phyloP scores from a whole-genome alignment of 2,797 vertebrate species.

The Microchirus variegatus region DNA sequence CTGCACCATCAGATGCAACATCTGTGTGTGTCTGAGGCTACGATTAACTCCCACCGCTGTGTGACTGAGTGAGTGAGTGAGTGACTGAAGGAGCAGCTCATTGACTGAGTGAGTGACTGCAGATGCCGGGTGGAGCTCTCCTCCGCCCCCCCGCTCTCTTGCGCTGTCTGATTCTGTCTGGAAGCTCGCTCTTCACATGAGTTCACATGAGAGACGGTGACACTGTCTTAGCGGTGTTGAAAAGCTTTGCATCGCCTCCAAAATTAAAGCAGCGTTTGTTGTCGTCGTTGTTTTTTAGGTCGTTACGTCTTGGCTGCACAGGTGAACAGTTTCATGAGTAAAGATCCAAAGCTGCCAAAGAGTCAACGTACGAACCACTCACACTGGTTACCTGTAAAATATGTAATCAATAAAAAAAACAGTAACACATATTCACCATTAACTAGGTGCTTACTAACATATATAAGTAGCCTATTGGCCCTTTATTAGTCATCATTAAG shows the following conservation, averaged over 20 bases:
- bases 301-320: too few species aligned
- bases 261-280: too few species aligned
- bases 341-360: too few species aligned
- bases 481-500: too few species aligned
- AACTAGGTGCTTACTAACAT: too few species aligned
- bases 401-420: neutral
- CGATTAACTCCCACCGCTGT: conserved; percentile 25
- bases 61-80: neutral
- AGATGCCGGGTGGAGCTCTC: conserved; percentile 70
- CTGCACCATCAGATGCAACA: conserved; percentile 21
- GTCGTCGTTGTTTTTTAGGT: too few species aligned
- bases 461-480: too few species aligned
- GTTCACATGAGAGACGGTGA: conserved; percentile 40
- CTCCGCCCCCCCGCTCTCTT: conserved; percentile 39
- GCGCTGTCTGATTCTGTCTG: conserved; percentile 43
- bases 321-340: too few species aligned
- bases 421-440: too few species aligned
- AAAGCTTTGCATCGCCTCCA: neutral
- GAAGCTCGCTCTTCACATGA: conserved; percentile 49
- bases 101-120: conserved; percentile 56
- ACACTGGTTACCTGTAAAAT: neutral
- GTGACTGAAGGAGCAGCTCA: conserved; percentile 16
- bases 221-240: neutral
- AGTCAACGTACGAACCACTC: too few species aligned
- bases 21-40: conserved; percentile 31